Base-by-base conservation (phyloP, 1,140 invertebrate genomes). In the Diabrotica undecimpunctata region DNA sequence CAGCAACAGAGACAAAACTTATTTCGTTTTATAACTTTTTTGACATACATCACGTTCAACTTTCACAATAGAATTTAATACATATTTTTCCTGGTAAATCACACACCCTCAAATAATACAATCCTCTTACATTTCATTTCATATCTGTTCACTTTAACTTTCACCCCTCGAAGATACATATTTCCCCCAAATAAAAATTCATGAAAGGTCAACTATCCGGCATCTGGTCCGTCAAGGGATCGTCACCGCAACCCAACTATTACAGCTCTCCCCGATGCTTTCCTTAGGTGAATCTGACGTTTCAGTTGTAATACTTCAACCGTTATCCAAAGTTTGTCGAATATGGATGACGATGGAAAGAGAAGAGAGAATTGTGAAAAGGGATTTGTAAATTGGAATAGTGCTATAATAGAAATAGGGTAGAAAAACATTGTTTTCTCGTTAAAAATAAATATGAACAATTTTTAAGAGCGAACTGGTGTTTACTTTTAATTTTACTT, bases 281-380 rank as follows among this genome's bases (percentile, higher is more conserved):
- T 46, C n/a, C 41, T 67, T 60, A 72, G 72, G 68, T 72, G 72
- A 70, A 72, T 62, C 68, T 72, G 72, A 74, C 72, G 67, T 74
- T 71, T 64, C 65, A 74, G 68, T 72, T 72, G 69, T 72, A 74
- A 74, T 74, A 74, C 69, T 74, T 74, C 69, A 74, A 74, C 69
- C 72, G 72, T 74, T 74, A 74, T 74, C 72, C 72, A 74, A 74
- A 74, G 68, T 74, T 74, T 72, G 72, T 74, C 72, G 69, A 74
- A 74, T 69, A 67, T 72, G 70, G 72, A 65, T 66, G 72, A 72
- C 71, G 72, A 74, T 8, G 41, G 8, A n/a, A 46, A 46, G n/a
- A 46, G 41, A n/a, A 0, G 41, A 8, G 11, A n/a, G n/a, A 25
- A 25, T 25, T 25, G 25, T 25, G 25, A 4, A 25, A 25, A 25